Evolutionary conservation across 2,113 vertebrate genomes (phyloP), one percentile per base, ranked within the genome.

Genomic region (Lepisosteus oculatus): DNA sequence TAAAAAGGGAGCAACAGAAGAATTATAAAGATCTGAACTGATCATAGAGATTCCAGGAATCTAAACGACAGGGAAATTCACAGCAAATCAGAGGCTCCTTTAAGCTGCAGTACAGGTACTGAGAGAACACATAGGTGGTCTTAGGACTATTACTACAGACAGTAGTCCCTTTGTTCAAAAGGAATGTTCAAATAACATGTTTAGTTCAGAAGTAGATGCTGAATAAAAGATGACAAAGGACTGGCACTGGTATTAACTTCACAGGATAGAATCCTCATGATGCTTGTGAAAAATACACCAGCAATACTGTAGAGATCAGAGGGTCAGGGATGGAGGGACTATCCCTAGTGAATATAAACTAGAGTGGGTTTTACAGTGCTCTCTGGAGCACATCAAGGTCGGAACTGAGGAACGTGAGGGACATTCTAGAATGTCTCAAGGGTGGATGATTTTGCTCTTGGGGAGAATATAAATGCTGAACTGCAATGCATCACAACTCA

Each of bases 201-300:
- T 8, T 59, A 4, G 2, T 3, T 4, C n/a, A 14, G 56, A 59
- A 59, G 11, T 12, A 59, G 56, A 59, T 59, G 7, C 3, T n/a
- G 11, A 12, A 59, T 59, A n/a, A n/a, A 59, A n/a, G 56, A 12
- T 14, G 56, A 12, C 56, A 59, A 72, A 8, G 41, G 68, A 59
- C 68, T 79, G 76, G 77, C 66, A 73, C 77, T 85, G 80, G 88
- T 89, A 87, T 85, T 85, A 89, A 78, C 78, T 88, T 88, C 87
- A 86, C 87, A 85, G 85, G 82, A 90, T 74, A 72, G 85, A 13
- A 88, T 83, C 75, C 76, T 77, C 79, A 78, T 74, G 70, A 74
- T 76, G 76, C 75, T 85, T 81, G 84, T 86, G 86, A 90, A 89
- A 86, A 85, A 71, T 62, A 84, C 80, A 84, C 79, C 79, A 88